A percentile compares a stretch with the other conserved stretches of the same genome.
Evolutionary conservation across 2,113 vertebrate genomes (phyloP).

Genomic region (Mixornis gularis): DNA sequence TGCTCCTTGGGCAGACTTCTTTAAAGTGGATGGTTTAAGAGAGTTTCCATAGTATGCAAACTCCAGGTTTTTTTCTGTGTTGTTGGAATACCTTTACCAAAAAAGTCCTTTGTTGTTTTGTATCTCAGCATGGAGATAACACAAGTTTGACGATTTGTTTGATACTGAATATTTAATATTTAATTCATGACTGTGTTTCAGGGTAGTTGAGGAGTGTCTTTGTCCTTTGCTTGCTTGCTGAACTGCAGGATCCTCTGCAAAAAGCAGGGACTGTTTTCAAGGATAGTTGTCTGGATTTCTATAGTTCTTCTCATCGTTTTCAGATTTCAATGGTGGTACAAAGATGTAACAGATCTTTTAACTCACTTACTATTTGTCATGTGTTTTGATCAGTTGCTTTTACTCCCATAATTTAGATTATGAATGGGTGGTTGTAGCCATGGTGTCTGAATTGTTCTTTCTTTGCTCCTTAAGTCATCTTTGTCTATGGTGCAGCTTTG

Average conservation of each 20-base stretch:
- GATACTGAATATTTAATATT: background rate
- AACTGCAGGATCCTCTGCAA: background rate
- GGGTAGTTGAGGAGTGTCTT: background rate
- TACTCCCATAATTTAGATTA: background rate
- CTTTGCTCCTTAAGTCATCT: background rate
- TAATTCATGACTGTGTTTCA: background rate
- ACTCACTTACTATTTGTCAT: background rate
- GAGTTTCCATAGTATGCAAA: background rate
- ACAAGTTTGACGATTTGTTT: background rate
- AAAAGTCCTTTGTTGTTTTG: background rate
- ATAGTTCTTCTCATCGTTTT: background rate
- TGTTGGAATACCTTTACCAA: background rate
- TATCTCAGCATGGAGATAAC: background rate
- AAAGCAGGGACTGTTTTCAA: background rate
- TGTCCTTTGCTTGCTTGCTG: background rate
- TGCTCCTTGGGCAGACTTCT: background rate
- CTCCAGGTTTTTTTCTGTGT: fast-evolving
- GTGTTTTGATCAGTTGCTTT: background rate
- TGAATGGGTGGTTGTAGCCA: background rate
- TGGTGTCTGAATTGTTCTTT: background rate
- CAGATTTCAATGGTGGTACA: background rate
- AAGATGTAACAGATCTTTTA: background rate
- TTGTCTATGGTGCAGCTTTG: background rate
- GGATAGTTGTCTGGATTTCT: background rate
- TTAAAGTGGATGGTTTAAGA: background rate